phyloP scores from a whole-genome alignment of 2,888 invertebrate genomes.

The Eristalis pertinax region DNA sequence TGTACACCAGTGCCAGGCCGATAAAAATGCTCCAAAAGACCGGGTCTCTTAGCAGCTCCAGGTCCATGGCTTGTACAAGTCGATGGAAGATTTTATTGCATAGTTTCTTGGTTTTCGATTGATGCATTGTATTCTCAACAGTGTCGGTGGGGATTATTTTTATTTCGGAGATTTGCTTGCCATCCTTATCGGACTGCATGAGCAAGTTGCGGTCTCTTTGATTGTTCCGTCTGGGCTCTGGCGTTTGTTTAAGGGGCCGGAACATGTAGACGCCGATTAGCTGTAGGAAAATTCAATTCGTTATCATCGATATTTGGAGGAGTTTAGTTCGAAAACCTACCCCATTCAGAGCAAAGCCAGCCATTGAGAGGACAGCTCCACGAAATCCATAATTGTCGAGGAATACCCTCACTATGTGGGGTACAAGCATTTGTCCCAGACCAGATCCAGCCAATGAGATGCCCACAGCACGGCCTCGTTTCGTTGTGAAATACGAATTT shows the following conservation, averaged over 20 bases:
- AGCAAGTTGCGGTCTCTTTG: constrained; percentile 76
- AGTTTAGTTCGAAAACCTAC: constrained; percentile 81
- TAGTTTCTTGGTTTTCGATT: constrained; percentile 66
- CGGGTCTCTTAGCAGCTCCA: constrained; percentile 85
- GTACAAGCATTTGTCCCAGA: constrained; percentile 88
- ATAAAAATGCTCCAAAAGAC: constrained; percentile 86
- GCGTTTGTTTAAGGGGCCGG: constrained; percentile 83
- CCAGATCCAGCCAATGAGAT: constrained; percentile 89
- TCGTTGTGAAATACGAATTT: constrained; percentile 86
- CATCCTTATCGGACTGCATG: constrained; percentile 73
- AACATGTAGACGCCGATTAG: constrained; percentile 84
- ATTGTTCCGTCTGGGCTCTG: constrained; percentile 80
- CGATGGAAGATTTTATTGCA: constrained; percentile 76
- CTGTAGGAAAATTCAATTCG: constrained; percentile 76
- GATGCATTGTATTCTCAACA: constrained; percentile 7
- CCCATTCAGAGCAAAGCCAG: constrained; percentile 85
- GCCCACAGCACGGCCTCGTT: constrained; percentile 88
- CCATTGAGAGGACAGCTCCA: constrained; percentile 85
- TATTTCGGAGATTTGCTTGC: constrained; percentile 53
- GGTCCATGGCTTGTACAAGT: constrained; percentile 83
- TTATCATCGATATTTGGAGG: not conserved
- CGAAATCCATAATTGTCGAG: constrained; percentile 86
- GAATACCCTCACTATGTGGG: constrained; percentile 86
- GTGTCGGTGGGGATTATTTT: constrained; percentile 58
- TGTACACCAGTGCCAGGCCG: constrained; percentile 86